Base-by-base conservation (phyloP, 2,797 vertebrate species). In the Phaenicophaeus curvirostris region DNA sequence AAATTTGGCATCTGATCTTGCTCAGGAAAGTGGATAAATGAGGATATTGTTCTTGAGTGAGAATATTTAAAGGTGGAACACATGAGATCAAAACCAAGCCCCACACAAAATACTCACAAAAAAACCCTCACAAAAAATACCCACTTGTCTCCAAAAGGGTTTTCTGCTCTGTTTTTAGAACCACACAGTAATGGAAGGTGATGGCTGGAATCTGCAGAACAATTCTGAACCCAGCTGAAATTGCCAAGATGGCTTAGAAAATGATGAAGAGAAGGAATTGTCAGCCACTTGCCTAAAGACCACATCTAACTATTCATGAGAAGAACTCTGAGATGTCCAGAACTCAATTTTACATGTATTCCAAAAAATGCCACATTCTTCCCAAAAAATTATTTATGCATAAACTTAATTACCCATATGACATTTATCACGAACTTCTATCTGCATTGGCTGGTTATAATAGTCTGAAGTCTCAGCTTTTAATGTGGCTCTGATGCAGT, bases 381-480 rank as follows among this genome's bases (percentile, higher is more conserved):
- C 44, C 4, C 7, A 83, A 30, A 39, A 89, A 93, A 95, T 96
- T 87, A 87, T 63, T 96, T 77, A 91, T 76, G 85, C 84, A 85
- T 78, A 85, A 93, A 85, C 54, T 94, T 94, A 96, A 96, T 93
- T 94, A 87, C 37, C 37, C 75, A 17, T 76, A 62, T 78, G 87
- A 91, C 87, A 95, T 93, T 90, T 91, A 93, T 82, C 77, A 68
- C 33, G 93, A 87, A 87, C 48, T 71, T 85, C 51, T 90, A 19
- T 74, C 37, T 72, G 37, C 53, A n/a, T 35, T 90, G 59, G 30
- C 23, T 87, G 44, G 44, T 66, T 93, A 79, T 37, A 46, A 78
- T 61, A 90, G 55, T 48, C 86, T 94, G 76, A 93, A 72, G 30
- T n/a, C 67, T 80, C 39, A 90, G 57, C 33, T 91, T 84, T 93